Evolutionary conservation across 2,888 invertebrate genomes (phyloP).

Genomic region (Linnaemya vulpina): DNA sequence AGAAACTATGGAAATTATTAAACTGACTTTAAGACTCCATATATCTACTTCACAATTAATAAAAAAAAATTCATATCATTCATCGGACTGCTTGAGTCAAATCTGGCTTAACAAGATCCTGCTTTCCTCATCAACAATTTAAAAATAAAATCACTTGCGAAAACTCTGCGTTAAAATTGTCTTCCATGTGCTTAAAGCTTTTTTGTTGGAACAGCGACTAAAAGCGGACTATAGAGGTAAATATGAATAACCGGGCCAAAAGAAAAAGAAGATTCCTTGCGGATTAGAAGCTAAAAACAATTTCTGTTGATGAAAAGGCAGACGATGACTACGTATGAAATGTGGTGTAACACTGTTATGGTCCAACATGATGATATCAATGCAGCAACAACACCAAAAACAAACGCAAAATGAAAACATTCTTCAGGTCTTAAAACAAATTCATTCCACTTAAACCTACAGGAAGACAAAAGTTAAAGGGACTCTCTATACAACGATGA

Average conservation of each 20-base stretch:
- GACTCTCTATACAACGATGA: constrained; percentile 30
- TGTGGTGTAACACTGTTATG: constrained; percentile 42
- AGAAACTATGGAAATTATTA: too few relatives aligned
- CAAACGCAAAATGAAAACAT: constrained; percentile 26
- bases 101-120: too few relatives aligned
- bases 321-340: constrained; percentile 41
- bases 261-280: constrained; percentile 51
- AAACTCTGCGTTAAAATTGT: background rate
- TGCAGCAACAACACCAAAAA: constrained; percentile 7
- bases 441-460: constrained; percentile 34
- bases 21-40: too few relatives aligned
- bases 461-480: constrained; percentile 38
- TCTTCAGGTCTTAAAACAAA: constrained; percentile 50
- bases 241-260: constrained; percentile 47
- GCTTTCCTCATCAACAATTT: background rate
- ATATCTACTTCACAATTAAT: too few relatives aligned
- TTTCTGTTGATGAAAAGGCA: constrained; percentile 50
- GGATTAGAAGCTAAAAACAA: constrained; percentile 61
- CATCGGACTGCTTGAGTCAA: too few relatives aligned
- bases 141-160: background rate
- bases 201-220: constrained; percentile 29
- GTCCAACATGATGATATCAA: constrained; percentile 53
- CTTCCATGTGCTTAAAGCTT: background rate
- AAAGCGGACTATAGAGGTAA: constrained; percentile 55
- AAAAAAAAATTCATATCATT: too few relatives aligned